Base-by-base conservation (phyloP, 2,888 invertebrate species). In the Erannis defoliaria region DNA sequence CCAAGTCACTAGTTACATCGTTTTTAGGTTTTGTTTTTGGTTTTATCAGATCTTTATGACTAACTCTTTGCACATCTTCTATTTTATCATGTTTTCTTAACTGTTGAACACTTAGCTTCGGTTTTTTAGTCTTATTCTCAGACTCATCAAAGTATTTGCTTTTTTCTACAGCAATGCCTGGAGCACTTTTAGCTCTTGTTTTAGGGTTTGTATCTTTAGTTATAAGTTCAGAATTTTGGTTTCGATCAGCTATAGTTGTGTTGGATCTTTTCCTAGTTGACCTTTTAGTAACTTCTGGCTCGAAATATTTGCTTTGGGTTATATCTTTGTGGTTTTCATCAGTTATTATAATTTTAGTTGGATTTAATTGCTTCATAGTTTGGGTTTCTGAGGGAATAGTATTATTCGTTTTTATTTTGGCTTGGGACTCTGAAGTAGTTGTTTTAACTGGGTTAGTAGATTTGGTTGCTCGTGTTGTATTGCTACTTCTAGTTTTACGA, bases 1-100 rank as follows among this genome's bases (percentile, higher is more conserved):
- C 82, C 29, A 94, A 86, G 71, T 94, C 94, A 43, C 79, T 81
- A 49, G 84, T 90, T 3, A 94, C 89, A 82, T 94, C 88, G 66
- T 77, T 84, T 63, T 84, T 86, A 33, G 71, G 38, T 54, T 80
- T 81, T 42, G 57, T 40, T 76, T 73, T 81, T 29, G 69, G 70
- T 73, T 80, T 88, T 5, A 59, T 51, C 31, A 92, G 69, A 75
- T 92, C 90, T 79, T 75, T 87, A 66, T 93, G 92, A 66, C 86
- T 91, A 1, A 91, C 78, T 77, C 92, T 86, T 60, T 81, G 76
- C 26, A 75, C 71, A 57, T 87, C 85, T 75, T 86, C 83, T 56
- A 62, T 31, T 59, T 71, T 67, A 29, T 81, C 66, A 57, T 69
- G 70, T 51, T 68, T 64, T 51, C 66, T 70, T 19, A 77, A 71